Percentiles rank a stretch among this genome's conserved stretches.
Evolutionary conservation across 2,113 vertebrate species (phyloP).

Genomic region (Misgurnus mizolepis): DNA sequence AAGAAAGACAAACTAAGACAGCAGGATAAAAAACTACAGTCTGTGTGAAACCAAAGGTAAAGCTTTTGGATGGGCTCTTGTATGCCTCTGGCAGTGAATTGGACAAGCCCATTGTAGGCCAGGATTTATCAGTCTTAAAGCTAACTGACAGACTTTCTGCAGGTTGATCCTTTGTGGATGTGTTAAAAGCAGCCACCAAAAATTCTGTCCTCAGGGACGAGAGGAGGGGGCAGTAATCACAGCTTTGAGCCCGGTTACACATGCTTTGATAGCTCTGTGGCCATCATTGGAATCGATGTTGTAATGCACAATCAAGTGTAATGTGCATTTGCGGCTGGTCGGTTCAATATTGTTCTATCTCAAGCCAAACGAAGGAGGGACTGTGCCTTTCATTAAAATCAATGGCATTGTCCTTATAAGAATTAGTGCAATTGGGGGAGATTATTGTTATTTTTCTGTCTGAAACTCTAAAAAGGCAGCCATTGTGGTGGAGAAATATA

Average conservation of each 20-base stretch:
- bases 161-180: neutral
- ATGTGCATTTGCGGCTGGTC: slow-evolving; percentile 34
- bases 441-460: slow-evolving; percentile 20
- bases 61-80: slow-evolving; percentile 3
- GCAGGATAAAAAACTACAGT: neutral
- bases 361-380: neutral
- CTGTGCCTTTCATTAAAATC: slow-evolving; percentile 43
- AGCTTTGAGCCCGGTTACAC: slow-evolving; percentile 27
- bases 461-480: neutral
- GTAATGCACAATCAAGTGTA: slow-evolving; percentile 49
- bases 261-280: slow-evolving; percentile 36
- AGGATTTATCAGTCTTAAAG: neutral
- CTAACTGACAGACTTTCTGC: slow-evolving; percentile 4
- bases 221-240: slow-evolving; percentile 38
- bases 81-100: neutral
- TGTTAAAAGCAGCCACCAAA: slow-evolving; percentile 31
- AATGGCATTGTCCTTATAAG: slow-evolving; percentile 45
- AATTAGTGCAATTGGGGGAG: slow-evolving; percentile 28
- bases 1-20: slow-evolving; percentile 8
- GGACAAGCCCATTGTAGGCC: neutral
- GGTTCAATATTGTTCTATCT: slow-evolving; percentile 34
- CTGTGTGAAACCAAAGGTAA: neutral
- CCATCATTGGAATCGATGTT: slow-evolving; percentile 41
- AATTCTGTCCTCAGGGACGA: slow-evolving; percentile 5
- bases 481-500: slow-evolving; percentile 3